Base-by-base conservation (phyloP, 2,113 vertebrate genomes). In the Myiopsitta monachus region DNA sequence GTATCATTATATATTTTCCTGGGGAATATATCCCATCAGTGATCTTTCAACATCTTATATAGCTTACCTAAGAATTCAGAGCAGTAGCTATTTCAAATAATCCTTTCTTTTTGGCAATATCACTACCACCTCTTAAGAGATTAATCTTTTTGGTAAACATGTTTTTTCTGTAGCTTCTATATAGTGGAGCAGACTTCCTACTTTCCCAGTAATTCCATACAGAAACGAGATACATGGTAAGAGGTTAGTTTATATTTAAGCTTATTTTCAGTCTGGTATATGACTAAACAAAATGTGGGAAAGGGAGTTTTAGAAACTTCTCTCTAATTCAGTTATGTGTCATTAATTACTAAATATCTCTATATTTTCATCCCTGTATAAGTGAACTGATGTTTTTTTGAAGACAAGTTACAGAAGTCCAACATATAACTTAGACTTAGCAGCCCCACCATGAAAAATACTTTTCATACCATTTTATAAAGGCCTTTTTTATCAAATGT, bases 371-470 rank as follows among this genome's bases (percentile, higher is more conserved):
- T 18, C 5, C 59, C 43, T 67, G 19, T 11, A 26, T 19, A 64
- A 4, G 4, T 1, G 0, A 59, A 10, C 17, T 57, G 47, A 38
- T 10, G 0, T 8, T 28, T 24, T 87, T 85, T 36, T 51, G 6
- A 66, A 95, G 76, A 51, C 2, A 61, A 80, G 8, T 36, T 52
- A 18, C 26, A 44, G 12, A 88, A 54, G 3, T 57, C 41, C 59
- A 46, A 38, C 69, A 31, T 14, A 31, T n/a, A 82, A 41, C 2
- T 54, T 41, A 54, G 33, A 69, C 8, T 30, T 16, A 54, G 51
- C 16, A 83, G 22, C 5, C 27, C 26, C 14, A 33, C 22, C n/a
- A 30, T 7, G 26, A 49, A 28, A 91, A 92, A 81, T 26, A 49
- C 4, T 79, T 81, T 18, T 57, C 14, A 16, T 33, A 64, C 12